These are phyloP conservation scores for Microtus montanus DNA, from an alignment of 2,113 vertebrate species.

Conservation along the genomic window DNA sequence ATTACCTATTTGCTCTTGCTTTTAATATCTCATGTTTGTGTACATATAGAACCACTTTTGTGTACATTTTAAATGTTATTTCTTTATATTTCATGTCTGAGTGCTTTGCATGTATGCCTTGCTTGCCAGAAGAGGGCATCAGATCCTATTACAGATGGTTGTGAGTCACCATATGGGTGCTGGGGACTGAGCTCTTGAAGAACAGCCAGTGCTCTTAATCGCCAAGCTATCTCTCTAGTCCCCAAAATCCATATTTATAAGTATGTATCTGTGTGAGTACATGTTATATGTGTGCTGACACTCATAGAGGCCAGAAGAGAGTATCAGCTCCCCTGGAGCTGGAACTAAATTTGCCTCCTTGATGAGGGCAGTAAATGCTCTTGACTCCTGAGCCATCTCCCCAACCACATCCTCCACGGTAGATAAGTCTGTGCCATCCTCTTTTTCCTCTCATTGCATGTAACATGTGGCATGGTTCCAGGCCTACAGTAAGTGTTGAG, in stretches of 20 bases:
- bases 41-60: neutral
- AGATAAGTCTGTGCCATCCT: neutral
- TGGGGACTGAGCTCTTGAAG: no score
- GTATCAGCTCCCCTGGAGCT: neutral
- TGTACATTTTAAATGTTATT: no score
- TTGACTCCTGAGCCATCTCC: neutral
- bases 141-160: no score
- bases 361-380: neutral
- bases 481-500: neutral
- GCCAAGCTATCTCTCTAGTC: no score
- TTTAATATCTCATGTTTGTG: neutral
- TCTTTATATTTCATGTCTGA: no score
- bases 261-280: neutral
- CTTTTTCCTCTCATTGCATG: neutral
- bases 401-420: neutral
- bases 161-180: no score
- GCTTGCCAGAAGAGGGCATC: no score
- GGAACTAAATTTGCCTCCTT: neutral
- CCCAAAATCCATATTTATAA: neutral
- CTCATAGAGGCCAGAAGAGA: neutral
- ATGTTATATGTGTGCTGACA: neutral
- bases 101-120: no score
- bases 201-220: no score
- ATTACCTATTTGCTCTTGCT: neutral
- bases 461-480: neutral